Evolutionary conservation across 2,888 invertebrate genomes (phyloP), one percentile per base, ranked within the genome.

Genomic region (Rhodophaea formosa): DNA sequence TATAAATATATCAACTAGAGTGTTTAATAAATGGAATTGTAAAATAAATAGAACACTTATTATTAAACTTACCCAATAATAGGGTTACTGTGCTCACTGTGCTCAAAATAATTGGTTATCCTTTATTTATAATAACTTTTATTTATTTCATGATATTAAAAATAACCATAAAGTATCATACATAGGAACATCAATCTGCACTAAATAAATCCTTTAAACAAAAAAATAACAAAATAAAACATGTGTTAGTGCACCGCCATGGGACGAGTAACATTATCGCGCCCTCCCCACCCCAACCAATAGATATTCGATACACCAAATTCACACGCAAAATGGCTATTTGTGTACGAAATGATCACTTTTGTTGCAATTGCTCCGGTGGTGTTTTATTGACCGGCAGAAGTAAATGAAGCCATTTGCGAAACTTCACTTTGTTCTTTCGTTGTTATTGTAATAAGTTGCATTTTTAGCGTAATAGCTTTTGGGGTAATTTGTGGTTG

Each of bases 301-400:
- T 89, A 86, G 86, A 84, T 86, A 88, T 89, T 84, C 88, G 87
- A 86, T 86, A 87, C 87, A 88, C 77, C 80, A 78, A 73, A 82
- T 86, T 85, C 86, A 86, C 88, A 86, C 86, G 82, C 82, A 82
- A 82, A 83, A 82, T 76, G 77, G 79, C 80, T 80, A 85, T 88
- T 89, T 83, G 84, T 84, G 72, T 74, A 78, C 81, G 69, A 80
- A 83, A 80, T 75, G 79, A 74, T 79, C 77, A 69, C 74, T 82
- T 84, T 86, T 84, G 79, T 76, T 73, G 77, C 35, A 75, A 70
- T 75, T 71, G 69, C 71, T 63, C 59, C 70, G 62, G 74, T 79
- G 77, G 76, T 70, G 73, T 71, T 86, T 85, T 85, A 86, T 86
- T 70, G 80, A 63, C 72, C 77, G 79, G 75, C 74, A 77, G 70